Conservation (phyloP, 2,888 invertebrate genomes). For the Drosophila eohydei region DNA sequence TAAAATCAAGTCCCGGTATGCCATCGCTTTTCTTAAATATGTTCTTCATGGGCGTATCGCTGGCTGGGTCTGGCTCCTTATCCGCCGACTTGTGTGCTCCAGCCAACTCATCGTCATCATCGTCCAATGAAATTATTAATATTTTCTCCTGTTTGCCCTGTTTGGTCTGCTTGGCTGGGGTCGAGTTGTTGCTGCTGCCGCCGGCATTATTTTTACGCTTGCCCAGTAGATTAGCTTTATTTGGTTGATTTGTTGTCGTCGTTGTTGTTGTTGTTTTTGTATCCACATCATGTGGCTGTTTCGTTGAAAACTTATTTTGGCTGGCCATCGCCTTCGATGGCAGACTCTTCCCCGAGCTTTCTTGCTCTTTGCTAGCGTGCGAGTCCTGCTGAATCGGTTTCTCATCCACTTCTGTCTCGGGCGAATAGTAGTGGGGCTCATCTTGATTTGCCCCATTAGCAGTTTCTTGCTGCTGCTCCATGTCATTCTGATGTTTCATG, state of each 20-base stretch:
- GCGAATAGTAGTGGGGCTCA: background rate
- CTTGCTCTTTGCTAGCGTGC: background rate
- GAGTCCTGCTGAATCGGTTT: background rate
- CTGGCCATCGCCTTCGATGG: background rate
- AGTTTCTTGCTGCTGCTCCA: background rate
- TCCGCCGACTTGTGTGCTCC: background rate
- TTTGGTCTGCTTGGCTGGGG: constrained; percentile 50
- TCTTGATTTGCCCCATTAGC: background rate
- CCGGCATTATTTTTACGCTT: constrained; percentile 64
- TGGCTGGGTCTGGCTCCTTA: background rate
- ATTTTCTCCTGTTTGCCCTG: constrained; percentile 58
- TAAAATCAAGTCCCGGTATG: constrained; percentile 91
- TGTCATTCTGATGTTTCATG: background rate
- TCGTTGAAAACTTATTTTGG: constrained; percentile 4
- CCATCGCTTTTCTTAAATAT: constrained; percentile 84
- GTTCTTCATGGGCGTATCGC: constrained; percentile 61
- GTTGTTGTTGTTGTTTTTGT: background rate
- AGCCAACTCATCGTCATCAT: constrained; percentile 64
- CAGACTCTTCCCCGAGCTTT: background rate
- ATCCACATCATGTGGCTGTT: background rate
- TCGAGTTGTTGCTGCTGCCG: background rate
- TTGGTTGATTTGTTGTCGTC: background rate
- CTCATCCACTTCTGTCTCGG: background rate
- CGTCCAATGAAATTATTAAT: constrained; percentile 65
- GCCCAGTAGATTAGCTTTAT: constrained; percentile 23